phyloP scores from a whole-genome alignment of 2,888 invertebrate species.

The Archips xylosteana region DNA sequence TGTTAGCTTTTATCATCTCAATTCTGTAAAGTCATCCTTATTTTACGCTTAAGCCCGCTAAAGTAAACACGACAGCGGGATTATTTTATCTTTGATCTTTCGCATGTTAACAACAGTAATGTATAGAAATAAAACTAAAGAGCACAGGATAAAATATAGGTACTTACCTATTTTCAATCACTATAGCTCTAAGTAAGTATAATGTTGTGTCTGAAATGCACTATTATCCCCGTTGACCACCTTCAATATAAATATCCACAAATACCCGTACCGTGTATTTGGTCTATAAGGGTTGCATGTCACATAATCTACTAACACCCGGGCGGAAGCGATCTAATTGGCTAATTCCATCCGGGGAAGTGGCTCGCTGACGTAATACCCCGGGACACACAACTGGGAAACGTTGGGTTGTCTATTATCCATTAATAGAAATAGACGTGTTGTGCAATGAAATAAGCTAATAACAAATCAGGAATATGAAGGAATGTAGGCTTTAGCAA shows the following conservation, averaged over 20 bases:
- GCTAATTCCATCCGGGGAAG: constrained; percentile 32
- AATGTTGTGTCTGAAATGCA: neutral
- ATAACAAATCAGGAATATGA: neutral
- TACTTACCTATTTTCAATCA: neutral
- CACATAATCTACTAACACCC: constrained; percentile 19
- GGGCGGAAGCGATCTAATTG: constrained; percentile 31
- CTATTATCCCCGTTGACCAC: neutral
- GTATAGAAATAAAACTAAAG: no score
- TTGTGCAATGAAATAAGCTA: neutral
- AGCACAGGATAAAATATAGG: neutral
- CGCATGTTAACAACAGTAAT: no score
- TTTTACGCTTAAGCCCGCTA: no score
- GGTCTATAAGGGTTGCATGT: constrained; percentile 1
- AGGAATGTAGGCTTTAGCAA: neutral
- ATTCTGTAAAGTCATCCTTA: no score
- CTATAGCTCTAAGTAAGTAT: neutral
- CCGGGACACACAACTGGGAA: neutral
- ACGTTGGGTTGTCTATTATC: neutral
- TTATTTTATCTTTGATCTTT: no score
- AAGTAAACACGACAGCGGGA: no score
- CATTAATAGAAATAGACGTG: neutral
- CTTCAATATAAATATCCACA: neutral
- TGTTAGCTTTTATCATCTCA: neutral
- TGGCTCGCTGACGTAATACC: constrained; percentile 24
- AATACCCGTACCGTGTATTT: neutral